Conservation (phyloP, 2,888 invertebrate species). For the Antheraea yamamai region DNA sequence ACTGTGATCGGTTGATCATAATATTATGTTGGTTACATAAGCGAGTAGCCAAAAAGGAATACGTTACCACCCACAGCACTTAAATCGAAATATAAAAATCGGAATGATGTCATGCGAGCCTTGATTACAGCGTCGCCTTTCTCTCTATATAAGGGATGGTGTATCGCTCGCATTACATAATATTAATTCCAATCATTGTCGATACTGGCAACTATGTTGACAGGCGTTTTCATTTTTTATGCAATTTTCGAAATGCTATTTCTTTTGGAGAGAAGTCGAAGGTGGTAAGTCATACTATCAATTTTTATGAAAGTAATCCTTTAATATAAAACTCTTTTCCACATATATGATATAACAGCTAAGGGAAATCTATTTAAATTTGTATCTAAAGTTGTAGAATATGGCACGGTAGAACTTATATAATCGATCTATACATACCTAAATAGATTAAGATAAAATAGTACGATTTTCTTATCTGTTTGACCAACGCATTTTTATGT, state of each 20-base stretch:
- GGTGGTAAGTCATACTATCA: too few species aligned
- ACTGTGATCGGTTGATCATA: background rate
- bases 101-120: background rate
- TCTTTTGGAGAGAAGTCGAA: too few species aligned
- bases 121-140: slow-evolving; percentile 5
- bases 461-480: too few species aligned
- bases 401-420: too few species aligned
- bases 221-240: too few species aligned
- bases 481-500: too few species aligned
- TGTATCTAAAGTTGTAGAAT: too few species aligned
- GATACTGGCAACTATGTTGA: background rate
- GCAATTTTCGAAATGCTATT: too few species aligned
- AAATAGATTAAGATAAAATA: too few species aligned
- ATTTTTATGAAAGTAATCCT: too few species aligned
- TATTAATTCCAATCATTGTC: background rate
- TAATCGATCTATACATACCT: too few species aligned
- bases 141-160: slow-evolving; percentile 9
- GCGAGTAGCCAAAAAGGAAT: background rate
- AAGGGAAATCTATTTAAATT: background rate
- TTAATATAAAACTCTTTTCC: too few species aligned
- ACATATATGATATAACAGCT: background rate
- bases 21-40: background rate
- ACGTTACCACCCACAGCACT: background rate
- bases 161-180: background rate
- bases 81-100: background rate